These are phyloP conservation scores for Pelodiscus sinensis DNA, from an alignment of 2,113 vertebrate species.

Conservation along the genomic window DNA sequence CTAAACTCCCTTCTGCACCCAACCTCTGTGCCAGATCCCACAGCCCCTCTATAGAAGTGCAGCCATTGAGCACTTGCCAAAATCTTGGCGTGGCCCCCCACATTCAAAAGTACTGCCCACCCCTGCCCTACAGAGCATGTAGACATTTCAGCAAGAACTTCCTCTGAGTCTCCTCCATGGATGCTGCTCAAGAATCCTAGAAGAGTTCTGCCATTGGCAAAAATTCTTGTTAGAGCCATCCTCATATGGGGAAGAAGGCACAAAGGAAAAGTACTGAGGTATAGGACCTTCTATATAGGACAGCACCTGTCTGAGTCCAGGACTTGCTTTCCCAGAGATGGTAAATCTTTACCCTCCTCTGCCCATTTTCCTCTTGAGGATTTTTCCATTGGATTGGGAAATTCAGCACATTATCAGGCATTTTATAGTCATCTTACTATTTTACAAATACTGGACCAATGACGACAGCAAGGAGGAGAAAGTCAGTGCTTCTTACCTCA, in stretches of 20 bases:
- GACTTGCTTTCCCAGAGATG: not conserved
- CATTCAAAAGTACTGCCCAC: no score
- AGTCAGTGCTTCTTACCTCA: slow-evolving; percentile 82
- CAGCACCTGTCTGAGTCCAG: rapidly evolving
- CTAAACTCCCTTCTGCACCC: no score
- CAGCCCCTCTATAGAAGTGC: no score
- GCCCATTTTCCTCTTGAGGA: rapidly evolving
- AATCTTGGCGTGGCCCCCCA: no score
- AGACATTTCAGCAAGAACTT: not conserved
- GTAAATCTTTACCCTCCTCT: not conserved
- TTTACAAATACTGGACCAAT: not conserved
- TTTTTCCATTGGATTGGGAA: not conserved
- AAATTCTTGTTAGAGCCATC: not conserved
- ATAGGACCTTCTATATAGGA: not conserved
- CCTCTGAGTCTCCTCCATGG: not conserved
- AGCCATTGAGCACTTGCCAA: no score
- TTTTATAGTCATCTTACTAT: not conserved
- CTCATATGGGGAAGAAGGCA: not conserved
- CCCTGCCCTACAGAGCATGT: not conserved
- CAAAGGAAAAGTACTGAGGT: not conserved
- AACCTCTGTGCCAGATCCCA: no score
- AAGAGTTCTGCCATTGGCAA: not conserved
- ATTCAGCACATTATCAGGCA: not conserved
- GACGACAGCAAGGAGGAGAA: not conserved
- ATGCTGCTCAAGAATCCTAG: not conserved